Evolutionary conservation across 2,888 invertebrate species (phyloP).

Genomic region (Molorchus minor): DNA sequence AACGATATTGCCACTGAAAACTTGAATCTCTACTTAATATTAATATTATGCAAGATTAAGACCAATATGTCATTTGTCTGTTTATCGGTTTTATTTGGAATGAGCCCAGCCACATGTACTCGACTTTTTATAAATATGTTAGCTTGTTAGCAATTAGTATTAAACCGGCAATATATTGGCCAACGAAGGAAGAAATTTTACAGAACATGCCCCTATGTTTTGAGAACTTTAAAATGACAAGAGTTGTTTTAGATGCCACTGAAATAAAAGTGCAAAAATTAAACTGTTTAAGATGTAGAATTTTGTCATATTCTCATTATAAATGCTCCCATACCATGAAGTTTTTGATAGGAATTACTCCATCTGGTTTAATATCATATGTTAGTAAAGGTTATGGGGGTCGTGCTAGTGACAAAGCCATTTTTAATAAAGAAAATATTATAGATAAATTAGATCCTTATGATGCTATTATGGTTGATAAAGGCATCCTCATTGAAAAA

Average conservation of each 20-base stretch:
- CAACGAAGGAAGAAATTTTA: neutral
- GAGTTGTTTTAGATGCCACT: conserved; percentile 9
- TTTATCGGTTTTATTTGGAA: conserved; percentile 1
- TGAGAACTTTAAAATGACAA: conserved; percentile 3
- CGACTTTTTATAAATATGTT: neutral
- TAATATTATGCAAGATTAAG: neutral
- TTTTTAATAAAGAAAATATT: neutral
- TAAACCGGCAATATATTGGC: neutral
- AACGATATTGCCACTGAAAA: neutral
- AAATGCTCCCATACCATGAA: too few relatives aligned
- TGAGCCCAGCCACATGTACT: neutral
- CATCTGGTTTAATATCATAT: too few relatives aligned
- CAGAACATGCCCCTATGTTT: neutral
- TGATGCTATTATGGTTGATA: neutral
- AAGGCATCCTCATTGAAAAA: neutral
- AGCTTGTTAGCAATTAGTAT: neutral
- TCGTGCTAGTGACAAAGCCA: neutral
- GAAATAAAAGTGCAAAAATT: neutral
- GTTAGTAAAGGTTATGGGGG: too few relatives aligned
- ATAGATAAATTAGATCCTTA: neutral
- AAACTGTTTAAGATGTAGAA: neutral
- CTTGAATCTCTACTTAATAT: too few relatives aligned
- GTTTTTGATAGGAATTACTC: too few relatives aligned
- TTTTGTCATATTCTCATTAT: too few relatives aligned
- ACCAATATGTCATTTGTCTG: conserved; percentile 3